These are phyloP conservation scores for Sitobion miscanthi DNA, from an alignment of 1,140 invertebrate genomes.

Conservation along the genomic window DNA sequence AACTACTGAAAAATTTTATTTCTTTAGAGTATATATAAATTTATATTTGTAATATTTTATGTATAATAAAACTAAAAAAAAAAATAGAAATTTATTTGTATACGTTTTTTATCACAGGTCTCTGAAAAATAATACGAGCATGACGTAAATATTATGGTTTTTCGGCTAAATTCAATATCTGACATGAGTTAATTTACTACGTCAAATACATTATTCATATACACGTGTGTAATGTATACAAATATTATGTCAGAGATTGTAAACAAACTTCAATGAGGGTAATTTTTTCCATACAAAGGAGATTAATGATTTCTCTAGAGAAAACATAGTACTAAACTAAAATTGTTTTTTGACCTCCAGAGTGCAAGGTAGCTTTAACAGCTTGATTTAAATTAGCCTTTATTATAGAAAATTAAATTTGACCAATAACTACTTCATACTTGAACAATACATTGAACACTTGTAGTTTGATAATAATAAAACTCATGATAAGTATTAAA, in stretches of 20 bases:
- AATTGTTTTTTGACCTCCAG: background rate
- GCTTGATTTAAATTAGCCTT: background rate
- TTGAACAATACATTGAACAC: background rate
- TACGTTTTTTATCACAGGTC: background rate
- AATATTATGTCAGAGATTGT: conserved; percentile 15
- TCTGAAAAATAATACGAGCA: background rate
- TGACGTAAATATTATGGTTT: background rate
- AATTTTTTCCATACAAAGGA: background rate
- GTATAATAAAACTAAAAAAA: background rate
- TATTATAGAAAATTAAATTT: background rate
- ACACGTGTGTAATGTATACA: background rate
- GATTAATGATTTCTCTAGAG: conserved; percentile 30
- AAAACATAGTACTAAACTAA: background rate
- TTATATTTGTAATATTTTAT: no score
- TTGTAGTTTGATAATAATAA: background rate
- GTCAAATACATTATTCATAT: conserved; percentile 26
- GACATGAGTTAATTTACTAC: background rate
- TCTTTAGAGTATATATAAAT: no score
- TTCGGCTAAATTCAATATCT: background rate
- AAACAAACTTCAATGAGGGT: background rate
- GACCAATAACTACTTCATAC: background rate
- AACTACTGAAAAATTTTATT: no score
- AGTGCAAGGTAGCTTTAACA: background rate
- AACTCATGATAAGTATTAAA: background rate
- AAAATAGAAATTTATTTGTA: background rate